phyloP scores from a whole-genome alignment of 2,888 invertebrate genomes.

The Lasioglossum lativentre region DNA sequence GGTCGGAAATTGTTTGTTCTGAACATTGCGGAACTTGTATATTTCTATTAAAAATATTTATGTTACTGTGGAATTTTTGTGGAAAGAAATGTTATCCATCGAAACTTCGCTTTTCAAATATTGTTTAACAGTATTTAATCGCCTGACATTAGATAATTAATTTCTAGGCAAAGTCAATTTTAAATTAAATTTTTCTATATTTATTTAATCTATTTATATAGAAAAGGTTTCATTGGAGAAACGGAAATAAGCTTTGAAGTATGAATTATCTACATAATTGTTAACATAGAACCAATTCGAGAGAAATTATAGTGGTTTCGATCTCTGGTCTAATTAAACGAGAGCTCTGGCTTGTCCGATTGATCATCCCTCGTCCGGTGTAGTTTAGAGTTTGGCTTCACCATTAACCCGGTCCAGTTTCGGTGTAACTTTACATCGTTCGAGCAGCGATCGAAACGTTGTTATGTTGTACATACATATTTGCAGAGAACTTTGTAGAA shows the following conservation, averaged over 20 bases:
- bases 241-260: background rate
- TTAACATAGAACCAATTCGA: background rate
- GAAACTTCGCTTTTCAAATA: no score
- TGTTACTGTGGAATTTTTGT: background rate
- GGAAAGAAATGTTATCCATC: background rate
- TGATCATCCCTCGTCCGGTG: conserved; percentile 19
- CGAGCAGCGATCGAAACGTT: conserved; percentile 5
- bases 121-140: background rate
- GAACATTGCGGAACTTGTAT: background rate
- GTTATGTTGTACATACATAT: conserved; percentile 5
- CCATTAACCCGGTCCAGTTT: background rate
- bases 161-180: background rate
- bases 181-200: background rate
- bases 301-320: background rate
- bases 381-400: conserved; percentile 23
- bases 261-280: background rate
- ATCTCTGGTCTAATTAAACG: conserved; percentile 3
- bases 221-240: background rate
- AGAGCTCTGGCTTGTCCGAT: conserved; percentile 26
- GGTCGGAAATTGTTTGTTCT: background rate
- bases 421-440: background rate
- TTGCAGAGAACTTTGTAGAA: background rate
- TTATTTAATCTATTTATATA: no score
- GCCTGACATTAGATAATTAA: no score
- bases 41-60: background rate